Base-by-base conservation (phyloP, 2,888 invertebrate species). In the Phlogophora meticulosa region DNA sequence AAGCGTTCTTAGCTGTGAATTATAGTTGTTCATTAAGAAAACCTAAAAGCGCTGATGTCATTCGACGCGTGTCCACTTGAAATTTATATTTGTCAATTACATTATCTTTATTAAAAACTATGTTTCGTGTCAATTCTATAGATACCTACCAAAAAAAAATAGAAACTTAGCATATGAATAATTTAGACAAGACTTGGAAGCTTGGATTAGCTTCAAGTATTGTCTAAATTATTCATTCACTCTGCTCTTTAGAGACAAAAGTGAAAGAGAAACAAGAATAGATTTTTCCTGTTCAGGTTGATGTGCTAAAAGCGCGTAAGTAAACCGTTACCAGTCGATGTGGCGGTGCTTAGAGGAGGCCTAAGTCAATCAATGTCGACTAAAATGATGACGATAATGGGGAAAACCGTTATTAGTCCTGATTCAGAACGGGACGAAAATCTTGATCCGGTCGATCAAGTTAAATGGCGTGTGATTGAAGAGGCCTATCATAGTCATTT, bases 21-120 rank as follows among this genome's bases (percentile, higher is more conserved):
- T 20, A 55, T 61, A 17, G 36, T 13, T 55, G 24, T 7, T 53
- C 52, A 71, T 75, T 71, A 60, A 17, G 11, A 10, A 40, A 53
- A 55, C 36, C 15, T 51, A 40, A 70, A 76, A 56, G 49, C 24
- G n/a, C 42, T 42, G 24, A 38, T 28, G 42, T 63, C 9, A 52
- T 38, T 42, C 4, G 32, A 40, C 17, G 4, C 28, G 45, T 46
- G 17, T 49, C 22, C n/a, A 32, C 7, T 28, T n/a, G n/a, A 52
- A 36, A 48, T 36, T 11, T 46, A 38, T 34, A 52, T 42, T 32
- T 49, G 40, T 40, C 28, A 7, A 34, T 53, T 22, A 61, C 9
- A 51, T 51, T 52, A 38, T 51, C 13, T 55, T 1, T 58, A 4
- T 28, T 38, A 36, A 42, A 48, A 46, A 46, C 9, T 15, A 40